A percentile compares a stretch with the other conserved stretches of the same genome.
phyloP scores from a whole-genome alignment of 2,113 vertebrate genomes.

The Spea multiplicata region DNA sequence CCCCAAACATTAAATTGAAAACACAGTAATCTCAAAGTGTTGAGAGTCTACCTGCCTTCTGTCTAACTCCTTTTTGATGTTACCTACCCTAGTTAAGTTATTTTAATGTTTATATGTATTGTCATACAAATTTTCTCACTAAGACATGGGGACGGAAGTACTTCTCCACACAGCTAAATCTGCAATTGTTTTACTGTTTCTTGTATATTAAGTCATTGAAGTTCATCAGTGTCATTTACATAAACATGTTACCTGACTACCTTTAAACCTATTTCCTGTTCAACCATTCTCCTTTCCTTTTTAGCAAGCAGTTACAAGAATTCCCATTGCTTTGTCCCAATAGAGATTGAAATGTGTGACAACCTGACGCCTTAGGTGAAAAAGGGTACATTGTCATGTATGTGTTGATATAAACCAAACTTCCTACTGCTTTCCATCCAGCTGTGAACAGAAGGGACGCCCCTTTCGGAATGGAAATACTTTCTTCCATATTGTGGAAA shows the following conservation, averaged over 20 bases:
- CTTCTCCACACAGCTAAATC: too few species aligned
- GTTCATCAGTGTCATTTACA: not conserved
- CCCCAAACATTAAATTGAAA: too few species aligned
- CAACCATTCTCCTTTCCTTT: not conserved
- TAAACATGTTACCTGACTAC: not conserved
- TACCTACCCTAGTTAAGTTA: too few species aligned
- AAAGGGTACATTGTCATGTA: slow-evolving; percentile 2
- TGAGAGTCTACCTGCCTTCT: too few species aligned
- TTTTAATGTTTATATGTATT: too few species aligned
- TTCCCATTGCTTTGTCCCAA: not conserved
- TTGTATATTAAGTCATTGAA: not conserved
- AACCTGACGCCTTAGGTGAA: slow-evolving; percentile 14
- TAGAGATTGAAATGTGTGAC: slow-evolving; percentile 1
- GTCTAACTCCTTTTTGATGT: too few species aligned
- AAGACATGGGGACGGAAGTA: too few species aligned
- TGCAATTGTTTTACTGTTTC: too few species aligned
- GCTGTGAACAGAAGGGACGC: not conserved
- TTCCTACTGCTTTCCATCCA: not conserved
- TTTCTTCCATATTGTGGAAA: slow-evolving; percentile 7
- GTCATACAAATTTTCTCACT: too few species aligned
- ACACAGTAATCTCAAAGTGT: too few species aligned
- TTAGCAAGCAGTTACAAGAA: slow-evolving; percentile 3
- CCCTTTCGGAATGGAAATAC: not conserved
- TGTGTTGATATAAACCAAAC: not conserved
- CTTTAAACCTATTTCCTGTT: slow-evolving; percentile 5